These are phyloP conservation scores for Anoplolepis gracilipes DNA, from an alignment of 1,140 invertebrate genomes.

Conservation along the genomic window DNA sequence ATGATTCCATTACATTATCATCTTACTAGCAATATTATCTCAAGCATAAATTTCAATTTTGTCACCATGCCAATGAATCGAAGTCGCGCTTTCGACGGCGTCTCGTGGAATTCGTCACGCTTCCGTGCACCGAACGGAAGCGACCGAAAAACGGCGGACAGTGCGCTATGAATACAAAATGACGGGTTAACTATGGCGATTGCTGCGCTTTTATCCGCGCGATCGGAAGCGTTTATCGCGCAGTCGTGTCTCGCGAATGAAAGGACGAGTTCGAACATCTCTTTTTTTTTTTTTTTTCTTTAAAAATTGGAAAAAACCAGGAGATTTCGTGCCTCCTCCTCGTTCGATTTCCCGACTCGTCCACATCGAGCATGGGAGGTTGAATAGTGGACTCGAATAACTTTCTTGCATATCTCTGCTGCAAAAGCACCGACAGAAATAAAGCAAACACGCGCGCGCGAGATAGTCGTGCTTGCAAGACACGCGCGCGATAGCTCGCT, in stretches of 20 bases:
- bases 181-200: not conserved
- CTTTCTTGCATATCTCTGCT: conserved; percentile 39
- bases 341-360: not conserved
- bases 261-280: conserved; percentile 1
- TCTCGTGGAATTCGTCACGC: conserved; percentile 13
- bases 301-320: conserved; percentile 17
- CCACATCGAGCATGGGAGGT: conserved; percentile 16
- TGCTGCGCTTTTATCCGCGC: conserved; percentile 24
- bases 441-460: conserved; percentile 23
- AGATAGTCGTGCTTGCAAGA: conserved; percentile 23
- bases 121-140: conserved; percentile 35
- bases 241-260: not conserved
- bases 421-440: conserved; percentile 31
- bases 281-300: not conserved
- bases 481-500: conserved; percentile 32
- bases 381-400: conserved; percentile 39
- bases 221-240: conserved; percentile 47
- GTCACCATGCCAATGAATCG: not conserved
- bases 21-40: not conserved
- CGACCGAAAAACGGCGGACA: conserved; percentile 28
- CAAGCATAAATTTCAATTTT: not conserved
- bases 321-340: not conserved
- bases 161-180: conserved; percentile 31
- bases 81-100: not conserved
- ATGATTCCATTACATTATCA: not conserved